Conservation (phyloP, 2,797 vertebrate species). For the Thunnus albacares region DNA sequence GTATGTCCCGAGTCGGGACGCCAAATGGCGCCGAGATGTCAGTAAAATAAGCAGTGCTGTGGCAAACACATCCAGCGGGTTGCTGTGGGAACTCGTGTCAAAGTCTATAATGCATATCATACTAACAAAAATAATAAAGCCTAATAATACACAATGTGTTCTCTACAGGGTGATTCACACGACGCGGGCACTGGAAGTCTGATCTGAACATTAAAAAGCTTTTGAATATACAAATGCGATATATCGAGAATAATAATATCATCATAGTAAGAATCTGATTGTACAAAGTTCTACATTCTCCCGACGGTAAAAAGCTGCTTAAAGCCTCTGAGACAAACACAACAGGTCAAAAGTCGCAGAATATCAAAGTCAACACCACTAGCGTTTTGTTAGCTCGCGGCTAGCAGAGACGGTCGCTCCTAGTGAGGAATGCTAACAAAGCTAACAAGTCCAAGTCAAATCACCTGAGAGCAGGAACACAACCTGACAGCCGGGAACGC, state of each 20-base stretch:
- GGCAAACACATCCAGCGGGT: constrained; percentile 54
- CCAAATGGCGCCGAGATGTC: constrained; percentile 37
- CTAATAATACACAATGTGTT: constrained; percentile 17
- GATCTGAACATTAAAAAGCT: constrained; percentile 63
- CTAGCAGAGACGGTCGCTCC: constrained; percentile 33
- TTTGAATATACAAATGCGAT: constrained; percentile 65
- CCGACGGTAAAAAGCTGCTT: constrained; percentile 67
- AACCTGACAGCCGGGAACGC: constrained; percentile 15
- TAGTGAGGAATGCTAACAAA: constrained; percentile 52
- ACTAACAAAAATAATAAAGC: constrained; percentile 41
- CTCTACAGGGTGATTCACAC: constrained; percentile 36
- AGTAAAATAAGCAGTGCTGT: constrained; percentile 28
- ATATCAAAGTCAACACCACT: constrained; percentile 58
- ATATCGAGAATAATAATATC: constrained; percentile 48
- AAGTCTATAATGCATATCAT: constrained; percentile 32
- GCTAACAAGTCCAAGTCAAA: constrained; percentile 33
- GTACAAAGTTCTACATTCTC: constrained; percentile 80
- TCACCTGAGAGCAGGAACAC: constrained; percentile 1
- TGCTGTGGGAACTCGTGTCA: constrained; percentile 37
- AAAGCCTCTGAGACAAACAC: constrained; percentile 68
- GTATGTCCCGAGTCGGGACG: constrained; percentile 1
- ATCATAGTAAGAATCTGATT: constrained; percentile 64
- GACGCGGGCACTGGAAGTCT: constrained; percentile 50
- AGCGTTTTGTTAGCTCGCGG: constrained; percentile 43
- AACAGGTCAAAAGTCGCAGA: constrained; percentile 52